Evolutionary conservation across 1,140 invertebrate species (phyloP), one percentile per base, ranked within the genome.

Genomic region (Eciton burchellii): DNA sequence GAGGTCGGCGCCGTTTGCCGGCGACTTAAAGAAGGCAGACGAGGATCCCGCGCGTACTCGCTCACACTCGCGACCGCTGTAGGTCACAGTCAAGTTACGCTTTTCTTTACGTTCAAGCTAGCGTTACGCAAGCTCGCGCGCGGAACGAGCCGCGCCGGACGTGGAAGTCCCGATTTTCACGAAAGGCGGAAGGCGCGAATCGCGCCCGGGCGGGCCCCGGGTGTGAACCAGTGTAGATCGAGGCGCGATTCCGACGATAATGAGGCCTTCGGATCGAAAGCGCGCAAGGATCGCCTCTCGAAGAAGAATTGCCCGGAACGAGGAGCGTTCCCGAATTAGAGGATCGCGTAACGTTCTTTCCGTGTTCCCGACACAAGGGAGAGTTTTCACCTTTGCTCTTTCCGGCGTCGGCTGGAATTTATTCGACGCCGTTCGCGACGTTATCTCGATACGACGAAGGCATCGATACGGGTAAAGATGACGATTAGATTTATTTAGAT

Each of bases 31-130:
- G 56, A 88, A 86, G 66, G 79, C 47, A 45, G 62, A 72, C 68
- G 73, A 86, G 84, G 84, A 86, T 87, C 85, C 82, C 85, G 82
- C 87, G 85, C 84, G 85, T 74, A 84, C 81, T 86, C 84, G 87
- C 87, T n/a, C n/a, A n/a, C 81, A 86, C 63, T 89, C 83, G 90
- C 81, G 86, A 89, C 41, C 57, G 84, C 89, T 88, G 87, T 91
- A 89, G 90, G 89, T 90, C 89, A 92, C 84, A 89, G 85, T 89
- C 89, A 88, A 91, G 86, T 84, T 81, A 79, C 59, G 79, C 85
- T 88, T 87, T 86, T 79, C 56, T 60, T 85, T 70, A 56, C 74
- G 52, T 68, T 56, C 26, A 65, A 65, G n/a, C n/a, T n/a, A n/a
- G 62, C 63, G 35, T 79, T 79, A 70, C 21, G 74, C 56, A 70